These are phyloP conservation scores for Uropetala carovei DNA, from an alignment of 2,888 invertebrate genomes.

Conservation along the genomic window DNA sequence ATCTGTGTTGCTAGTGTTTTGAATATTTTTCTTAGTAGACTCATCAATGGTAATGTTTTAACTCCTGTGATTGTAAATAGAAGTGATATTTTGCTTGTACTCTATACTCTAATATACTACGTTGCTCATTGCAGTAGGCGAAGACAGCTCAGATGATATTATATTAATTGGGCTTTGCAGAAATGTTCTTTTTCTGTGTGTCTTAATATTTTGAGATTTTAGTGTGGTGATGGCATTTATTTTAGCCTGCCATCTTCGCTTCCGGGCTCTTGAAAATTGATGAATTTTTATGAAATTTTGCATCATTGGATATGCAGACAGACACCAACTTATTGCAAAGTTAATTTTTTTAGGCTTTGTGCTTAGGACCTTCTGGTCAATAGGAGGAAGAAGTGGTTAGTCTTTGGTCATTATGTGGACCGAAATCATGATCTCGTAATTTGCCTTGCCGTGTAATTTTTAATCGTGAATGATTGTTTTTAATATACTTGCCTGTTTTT, in stretches of 20 bases:
- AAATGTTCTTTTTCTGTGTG: constrained; percentile 21
- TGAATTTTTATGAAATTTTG: constrained; percentile 32
- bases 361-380: not conserved
- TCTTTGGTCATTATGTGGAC: not conserved
- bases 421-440: constrained; percentile 27
- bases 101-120: not conserved
- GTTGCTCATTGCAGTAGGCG: not conserved
- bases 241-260: constrained; percentile 21
- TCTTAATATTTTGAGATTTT: constrained; percentile 25
- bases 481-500: not conserved
- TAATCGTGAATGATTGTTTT: not conserved
- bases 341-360: constrained; percentile 2
- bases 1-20: not conserved
- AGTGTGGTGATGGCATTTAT: constrained; percentile 39
- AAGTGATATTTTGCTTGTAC: constrained; percentile 29
- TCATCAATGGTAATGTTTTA: not conserved
- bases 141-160: constrained; percentile 14
- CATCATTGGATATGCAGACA: constrained; percentile 31
- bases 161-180: constrained; percentile 1
- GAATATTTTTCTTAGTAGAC: constrained; percentile 28
- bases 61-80: not conserved
- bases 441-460: constrained; percentile 13
- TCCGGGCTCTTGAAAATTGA: not conserved
- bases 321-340: not conserved
- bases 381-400: not conserved